Evolutionary conservation across 2,797 vertebrate species (phyloP), one percentile per base, ranked within the genome.

Genomic region (Clarias pachynema): DNA sequence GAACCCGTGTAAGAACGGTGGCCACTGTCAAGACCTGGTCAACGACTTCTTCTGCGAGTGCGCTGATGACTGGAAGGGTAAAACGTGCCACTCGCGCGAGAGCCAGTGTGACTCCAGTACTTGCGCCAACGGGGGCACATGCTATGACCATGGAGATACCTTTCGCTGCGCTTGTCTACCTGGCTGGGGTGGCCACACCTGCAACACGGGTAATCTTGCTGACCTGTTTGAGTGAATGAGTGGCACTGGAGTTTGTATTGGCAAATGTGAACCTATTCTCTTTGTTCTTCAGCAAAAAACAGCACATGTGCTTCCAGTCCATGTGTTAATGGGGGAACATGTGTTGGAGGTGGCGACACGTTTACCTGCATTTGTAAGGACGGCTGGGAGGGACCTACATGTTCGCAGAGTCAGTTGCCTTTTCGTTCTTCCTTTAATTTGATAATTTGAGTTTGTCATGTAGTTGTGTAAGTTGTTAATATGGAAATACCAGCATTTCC

Each of bases 331-430:
- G 96, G 97, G 0, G 98, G 97, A 78, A 99, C 98, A 0, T 99
- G 98, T 0, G 97, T 99, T 86, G 98, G 98, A 85, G 97, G 96
- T 0, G 97, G 97, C 0, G 97, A 98, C 91, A 91, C 96, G 69
- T 99, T 99, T 91, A 98, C 97, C 85, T 99, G 98, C 90, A 98
- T 99, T 93, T 99, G 98, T 94, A 98, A 97, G 69, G 98, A 99
- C 0, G 98, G 98, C 87, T 99, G 98, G 98, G 98, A 99, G 90
- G 98, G 98, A 63, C 96, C 96, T 78, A 97, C 95, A 88, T 99
- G 98, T 85, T 95, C 94, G 0, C 97, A 97, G 86, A 99, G 98
- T 99, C 91, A 96, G 97, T 91, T 80, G 16, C n/a, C 15, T 16
- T 59, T 29, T 72, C 59, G 4, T n/a, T 73, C 24, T 16, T 24